phyloP scores from a whole-genome alignment of 2,113 vertebrate species.

The Solea senegalensis region DNA sequence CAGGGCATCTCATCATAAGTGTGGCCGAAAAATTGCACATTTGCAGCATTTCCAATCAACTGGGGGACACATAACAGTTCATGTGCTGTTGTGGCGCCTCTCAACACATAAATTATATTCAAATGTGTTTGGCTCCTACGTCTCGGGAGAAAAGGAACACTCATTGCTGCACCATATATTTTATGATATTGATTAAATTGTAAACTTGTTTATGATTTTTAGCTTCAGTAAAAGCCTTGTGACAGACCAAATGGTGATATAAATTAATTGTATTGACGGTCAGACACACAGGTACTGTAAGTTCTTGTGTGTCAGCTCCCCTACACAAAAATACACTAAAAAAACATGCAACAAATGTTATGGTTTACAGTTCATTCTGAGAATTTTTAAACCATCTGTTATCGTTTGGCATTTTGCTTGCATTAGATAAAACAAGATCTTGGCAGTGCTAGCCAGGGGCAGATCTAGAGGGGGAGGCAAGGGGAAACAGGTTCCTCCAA shows the following conservation, averaged over 20 bases:
- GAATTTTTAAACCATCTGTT: too few relatives aligned
- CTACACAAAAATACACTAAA: slow-evolving; percentile 18
- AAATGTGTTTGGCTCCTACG: slow-evolving; percentile 59
- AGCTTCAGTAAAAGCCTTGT: slow-evolving; percentile 76
- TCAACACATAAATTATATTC: slow-evolving; percentile 58
- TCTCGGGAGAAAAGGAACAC: slow-evolving; percentile 60
- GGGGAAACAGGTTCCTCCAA: too few relatives aligned
- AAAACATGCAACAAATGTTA: slow-evolving; percentile 23
- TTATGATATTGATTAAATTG: slow-evolving; percentile 70
- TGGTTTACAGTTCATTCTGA: not conserved
- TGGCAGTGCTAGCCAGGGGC: too few relatives aligned
- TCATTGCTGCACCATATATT: slow-evolving; percentile 65
- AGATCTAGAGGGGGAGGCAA: too few relatives aligned
- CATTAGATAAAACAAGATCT: too few relatives aligned
- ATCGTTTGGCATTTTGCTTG: too few relatives aligned
- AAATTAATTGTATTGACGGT: slow-evolving; percentile 64
- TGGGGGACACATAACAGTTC: slow-evolving; percentile 34
- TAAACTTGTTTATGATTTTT: slow-evolving; percentile 76
- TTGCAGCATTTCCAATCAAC: slow-evolving; percentile 51
- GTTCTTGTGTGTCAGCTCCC: slow-evolving; percentile 44
- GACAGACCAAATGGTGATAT: slow-evolving; percentile 73
- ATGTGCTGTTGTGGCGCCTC: slow-evolving; percentile 52
- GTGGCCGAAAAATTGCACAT: slow-evolving; percentile 52
- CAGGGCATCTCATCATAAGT: slow-evolving; percentile 49
- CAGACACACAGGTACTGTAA: slow-evolving; percentile 39